Conservation (phyloP, 2,113 vertebrate species). For the Mungos mungo region DNA sequence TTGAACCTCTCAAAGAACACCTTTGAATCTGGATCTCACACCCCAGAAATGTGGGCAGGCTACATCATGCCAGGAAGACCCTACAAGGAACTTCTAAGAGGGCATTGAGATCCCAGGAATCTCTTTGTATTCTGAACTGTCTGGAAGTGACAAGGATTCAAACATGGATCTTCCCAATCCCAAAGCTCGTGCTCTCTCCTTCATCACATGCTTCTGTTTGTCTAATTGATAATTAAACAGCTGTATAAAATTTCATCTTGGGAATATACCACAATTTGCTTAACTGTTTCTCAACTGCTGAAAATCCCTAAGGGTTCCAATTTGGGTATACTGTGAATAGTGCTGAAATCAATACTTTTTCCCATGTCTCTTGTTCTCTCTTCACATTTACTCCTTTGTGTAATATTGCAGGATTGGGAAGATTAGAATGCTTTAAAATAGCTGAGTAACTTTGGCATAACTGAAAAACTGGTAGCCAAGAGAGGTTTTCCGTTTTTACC, state of each 20-base stretch:
- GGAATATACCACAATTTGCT: not conserved
- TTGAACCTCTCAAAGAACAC: too few species aligned
- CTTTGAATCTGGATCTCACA: not conserved
- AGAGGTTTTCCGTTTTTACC: constrained; percentile 13
- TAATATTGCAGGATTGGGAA: not conserved
- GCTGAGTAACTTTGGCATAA: not conserved
- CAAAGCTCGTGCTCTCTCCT: not conserved
- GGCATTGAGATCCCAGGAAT: not conserved
- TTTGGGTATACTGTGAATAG: not conserved
- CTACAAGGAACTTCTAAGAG: not conserved
- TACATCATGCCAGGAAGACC: not conserved
- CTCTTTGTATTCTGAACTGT: not conserved
- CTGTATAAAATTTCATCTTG: not conserved
- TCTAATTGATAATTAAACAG: not conserved
- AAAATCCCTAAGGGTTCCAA: not conserved
- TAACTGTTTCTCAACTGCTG: not conserved
- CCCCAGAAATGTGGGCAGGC: not conserved
- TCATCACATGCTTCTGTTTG: not conserved
- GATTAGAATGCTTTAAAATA: not conserved
- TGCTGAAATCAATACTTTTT: constrained; percentile 4
- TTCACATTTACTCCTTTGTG: constrained; percentile 15
- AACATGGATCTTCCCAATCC: not conserved
- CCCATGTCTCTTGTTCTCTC: not conserved
- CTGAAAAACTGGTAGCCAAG: not conserved
- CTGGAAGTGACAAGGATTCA: not conserved